Evolutionary conservation across 2,888 invertebrate genomes (phyloP), one percentile per base, ranked within the genome.

Genomic region (Tetropium fuscum): DNA sequence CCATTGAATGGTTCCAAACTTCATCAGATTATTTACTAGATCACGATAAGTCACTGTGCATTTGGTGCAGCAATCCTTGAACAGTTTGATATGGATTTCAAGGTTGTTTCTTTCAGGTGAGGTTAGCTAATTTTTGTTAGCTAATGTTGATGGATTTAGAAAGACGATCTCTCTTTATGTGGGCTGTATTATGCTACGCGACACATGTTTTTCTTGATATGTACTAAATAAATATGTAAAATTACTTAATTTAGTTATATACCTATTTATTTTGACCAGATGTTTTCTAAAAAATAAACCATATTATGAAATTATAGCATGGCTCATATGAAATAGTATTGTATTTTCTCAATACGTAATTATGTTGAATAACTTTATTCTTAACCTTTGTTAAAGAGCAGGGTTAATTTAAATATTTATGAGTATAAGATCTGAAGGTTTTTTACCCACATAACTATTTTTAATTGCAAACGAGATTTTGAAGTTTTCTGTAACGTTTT

Each of bases 381-480:
- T 11, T 51, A 38, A 51, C 51, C 51, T 51, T 30, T 51, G 27
- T 44, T 44, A 27, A 13, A n/a, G n/a, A 8, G 10, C 22, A 18
- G 51, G 40, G 25, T 51, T 36, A 11, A 15, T 30, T 20, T 44
- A 43, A 44, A 53, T 34, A 53, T 58, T 43, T 20, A 58, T 27
- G 30, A 53, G 40, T 43, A 30, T 8, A 25, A 8, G 20, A 3
- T 27, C 25, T 20, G 47, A 53, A 58, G 53, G 58, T 53, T 45
- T 8, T 41, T 32, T 53, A 18, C 58, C 58, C 58, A 58, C 58
- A 45, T 53, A 43, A 7, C 5, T 18, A 40, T 41, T 30, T 47
- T 40, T 11, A 56, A 56, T 53, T 47, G 32, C 53, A n/a, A 47
- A 53, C 25, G 8, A 47, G 51, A 45, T 43, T 44, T 45, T 30